Base-by-base conservation (phyloP, 2,888 invertebrate genomes). In the Axea sp. region DNA sequence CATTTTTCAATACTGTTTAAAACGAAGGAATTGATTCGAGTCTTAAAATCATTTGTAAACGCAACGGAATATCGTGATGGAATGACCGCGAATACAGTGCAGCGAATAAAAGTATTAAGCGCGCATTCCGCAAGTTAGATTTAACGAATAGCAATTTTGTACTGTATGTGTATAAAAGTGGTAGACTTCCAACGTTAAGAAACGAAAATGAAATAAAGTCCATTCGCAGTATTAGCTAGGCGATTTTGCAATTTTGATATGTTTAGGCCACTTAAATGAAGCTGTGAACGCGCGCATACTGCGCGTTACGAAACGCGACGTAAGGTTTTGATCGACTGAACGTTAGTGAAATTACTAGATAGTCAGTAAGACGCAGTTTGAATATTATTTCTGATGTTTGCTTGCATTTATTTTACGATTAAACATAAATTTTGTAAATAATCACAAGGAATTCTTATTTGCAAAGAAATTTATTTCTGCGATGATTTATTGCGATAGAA, bases 81-180 rank as follows among this genome's bases (percentile, higher is more conserved):
- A 71, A 55, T 71, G 47, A 71, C 57, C 17, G 15, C 28, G 2
- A 57, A 64, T 51, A 64, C 49, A 64, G 64, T 11, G 35, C 39
- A 49, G 55, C 41, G 55, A 67, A 68, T 49, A 47, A 53, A 65
- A 75, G 74, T 75, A 75, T 75, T 75, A 65, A 60, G 53, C 39
- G 60, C 59, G 65, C 74, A 75, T 75, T 75, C 74, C 74, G 65
- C 35, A 65, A 68, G 43, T 22, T 65, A 75, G 65, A 57, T 30
- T 43, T 51, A 49, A 64, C 22, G 47, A 68, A 37, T 73, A 68
- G 68, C 43, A 39, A 53, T 71, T 62, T 71, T 62, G 33, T 71
- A 71, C 35, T 28, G 19, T 24, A 31, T 9, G 22, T 22, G 28
- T 12, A 8, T 31, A 45, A 22, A 60, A 31, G 37, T 7, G 12